Evolutionary conservation across 2,888 invertebrate species (phyloP), one percentile per base, ranked within the genome.

Genomic region (Argyresthia goedartella): DNA sequence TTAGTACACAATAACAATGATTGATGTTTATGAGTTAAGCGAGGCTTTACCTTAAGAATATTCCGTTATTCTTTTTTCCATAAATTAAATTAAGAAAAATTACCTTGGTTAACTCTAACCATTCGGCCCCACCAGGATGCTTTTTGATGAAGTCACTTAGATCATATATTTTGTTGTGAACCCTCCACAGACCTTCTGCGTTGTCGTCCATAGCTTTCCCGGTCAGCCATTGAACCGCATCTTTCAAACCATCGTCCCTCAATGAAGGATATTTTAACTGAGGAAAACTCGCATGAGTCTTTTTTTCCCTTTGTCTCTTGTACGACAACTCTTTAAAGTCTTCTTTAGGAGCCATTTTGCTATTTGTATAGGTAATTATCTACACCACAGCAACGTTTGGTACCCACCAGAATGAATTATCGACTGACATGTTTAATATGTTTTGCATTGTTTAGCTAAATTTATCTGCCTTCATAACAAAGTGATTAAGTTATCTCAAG

Each of bases 101-200:
- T 46, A 46, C 46, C 46, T 46, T 46, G 25, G 46, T 33, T 8
- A 46, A 11, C 33, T 46, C 46, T n/a, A 46, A n/a, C 94, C 94
- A 95, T 67, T 92, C 91, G 3, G 84, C 66, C 0, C 97, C 95
- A 14, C 96, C 96, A 0, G 98, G 98, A 87, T 98, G 98, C 43
- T 82, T 87, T 2, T 90, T 78, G 8, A 94, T 84, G 69, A 96
- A 98, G 14, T 88, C 87, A 0, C 91, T 91, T 25, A 98, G 88
- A 76, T 98, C 96, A 71, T 98, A 98, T 8, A 98, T 78, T 42
- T 87, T 85, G 70, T 95, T 88, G 55, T 92, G 87, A 36, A 95
- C 88, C 53, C 95, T 88, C 95, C 95, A 95, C 3, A 94, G 72
- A 4, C 90, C 91, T 73, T 93, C 92, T 0, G 93, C 92, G 0